Base-by-base conservation (phyloP, 53 echinoderm and acorn worm genomes). In the Henricia sp. region DNA sequence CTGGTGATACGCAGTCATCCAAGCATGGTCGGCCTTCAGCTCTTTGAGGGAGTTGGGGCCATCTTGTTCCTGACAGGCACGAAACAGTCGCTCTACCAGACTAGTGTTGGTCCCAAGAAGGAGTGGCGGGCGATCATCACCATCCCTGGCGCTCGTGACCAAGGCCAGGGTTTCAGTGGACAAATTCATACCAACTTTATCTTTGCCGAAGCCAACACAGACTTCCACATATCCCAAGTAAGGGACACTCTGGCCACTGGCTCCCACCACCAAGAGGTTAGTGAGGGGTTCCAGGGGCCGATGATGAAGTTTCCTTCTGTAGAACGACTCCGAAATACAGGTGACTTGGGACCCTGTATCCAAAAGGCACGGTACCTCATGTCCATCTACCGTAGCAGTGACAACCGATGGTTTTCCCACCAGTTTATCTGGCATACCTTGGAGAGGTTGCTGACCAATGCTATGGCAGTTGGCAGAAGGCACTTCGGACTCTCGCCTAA, bases 301-400 rank as follows among this genome's bases (percentile, higher is more conserved):
- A 30, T 91, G 84, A 19, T 20, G 12, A 0, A 91, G 88, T 35
- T 91, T 52, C 16, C 52, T 19, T 6, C 68, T 35, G 28, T 80
- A 85, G 43, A 89, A 92, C 2, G 52, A 28, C 6, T 64, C 41
- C 1, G 73, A 59, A 8, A 92, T n/a, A 51, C 89, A 88, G 4
- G 83, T 88, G 21, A 90, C 86, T 27, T 90, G 90, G 9, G 91
- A 91, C n/a, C 91, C 91, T 29, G 91, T 91, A 28, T 88, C 91
- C 30, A 88, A 12, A 23, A 91, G 74, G 62, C 56, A 74, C 53
- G 50, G 37, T 27, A 76, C 74, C 9, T 2, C 19, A 24, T 59
- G 50, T 0, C 91, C 87, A 40, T 86, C 78, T 21, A 85, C 57
- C 5, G 19, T 11, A 23, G 71, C 86, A 44, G 53, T 82, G 14